Evolutionary conservation across 2,888 invertebrate species (phyloP).

Genomic region (Apodemia hepburni): DNA sequence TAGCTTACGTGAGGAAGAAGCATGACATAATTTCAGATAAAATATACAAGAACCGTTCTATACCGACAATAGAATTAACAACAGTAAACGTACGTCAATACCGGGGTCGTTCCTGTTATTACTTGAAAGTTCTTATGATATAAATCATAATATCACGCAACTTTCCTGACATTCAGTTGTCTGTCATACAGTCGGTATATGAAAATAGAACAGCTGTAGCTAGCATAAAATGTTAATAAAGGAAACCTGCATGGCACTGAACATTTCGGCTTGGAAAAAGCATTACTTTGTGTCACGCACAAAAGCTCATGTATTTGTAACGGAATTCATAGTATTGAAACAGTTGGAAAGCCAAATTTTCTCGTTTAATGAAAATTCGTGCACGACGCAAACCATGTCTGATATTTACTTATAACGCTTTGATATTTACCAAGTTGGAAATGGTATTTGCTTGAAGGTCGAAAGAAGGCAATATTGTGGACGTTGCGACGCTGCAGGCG

Average conservation of each 20-base stretch:
- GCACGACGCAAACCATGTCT: conserved; percentile 39
- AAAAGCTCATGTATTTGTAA: conserved; percentile 32
- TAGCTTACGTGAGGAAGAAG: background rate
- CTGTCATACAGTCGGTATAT: conserved; percentile 25
- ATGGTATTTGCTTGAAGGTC: conserved; percentile 78
- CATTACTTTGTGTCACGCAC: conserved; percentile 70
- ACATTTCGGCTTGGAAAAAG: conserved; percentile 24
- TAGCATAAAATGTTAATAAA: conserved; percentile 65
- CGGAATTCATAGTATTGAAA: conserved; percentile 12
- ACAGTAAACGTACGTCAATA: conserved; percentile 52
- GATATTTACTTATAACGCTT: conserved; percentile 68
- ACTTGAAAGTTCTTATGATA: conserved; percentile 74
- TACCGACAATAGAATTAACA: conserved; percentile 51
- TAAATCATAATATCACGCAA: conserved; percentile 73
- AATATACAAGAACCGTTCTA: conserved; percentile 60
- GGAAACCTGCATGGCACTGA: conserved; percentile 50
- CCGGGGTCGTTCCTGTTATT: conserved; percentile 69
- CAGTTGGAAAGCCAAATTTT: conserved; percentile 3
- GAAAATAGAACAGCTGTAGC: conserved; percentile 32
- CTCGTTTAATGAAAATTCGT: conserved; percentile 53
- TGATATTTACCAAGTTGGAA: conserved; percentile 72
- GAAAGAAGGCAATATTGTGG: conserved; percentile 77
- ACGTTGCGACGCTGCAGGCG: conserved; percentile 71
- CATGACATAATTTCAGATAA: conserved; percentile 42
- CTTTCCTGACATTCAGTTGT: conserved; percentile 69